Conservation (phyloP, 2,113 vertebrate genomes). For the Datnioides undecimradiatus region DNA sequence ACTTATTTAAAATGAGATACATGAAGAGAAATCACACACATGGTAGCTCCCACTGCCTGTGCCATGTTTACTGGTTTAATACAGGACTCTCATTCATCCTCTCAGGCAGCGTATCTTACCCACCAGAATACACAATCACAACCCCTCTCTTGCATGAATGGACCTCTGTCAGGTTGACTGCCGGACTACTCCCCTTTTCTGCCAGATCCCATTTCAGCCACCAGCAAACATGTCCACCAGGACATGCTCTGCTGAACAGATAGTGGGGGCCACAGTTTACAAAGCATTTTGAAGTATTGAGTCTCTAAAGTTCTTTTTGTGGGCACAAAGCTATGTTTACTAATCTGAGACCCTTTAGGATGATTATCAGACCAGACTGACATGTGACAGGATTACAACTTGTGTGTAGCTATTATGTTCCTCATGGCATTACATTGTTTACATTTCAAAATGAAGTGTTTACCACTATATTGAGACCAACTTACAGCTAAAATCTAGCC, state of each 20-base stretch:
- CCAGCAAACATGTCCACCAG: not conserved
- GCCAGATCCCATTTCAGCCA: slow-evolving; percentile 21
- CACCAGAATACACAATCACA: slow-evolving; percentile 71
- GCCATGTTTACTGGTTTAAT: slow-evolving; percentile 22
- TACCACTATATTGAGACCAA: not conserved
- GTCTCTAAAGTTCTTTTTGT: not conserved
- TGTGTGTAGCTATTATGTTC: not conserved
- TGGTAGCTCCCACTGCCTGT: not conserved
- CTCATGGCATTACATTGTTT: not conserved
- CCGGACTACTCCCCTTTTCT: slow-evolving; percentile 31
- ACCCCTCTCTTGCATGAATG: slow-evolving; percentile 69
- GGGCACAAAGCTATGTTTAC: not conserved
- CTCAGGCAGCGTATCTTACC: slow-evolving; percentile 29
- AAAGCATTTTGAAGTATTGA: not conserved
- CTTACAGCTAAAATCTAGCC: slow-evolving; percentile 9
- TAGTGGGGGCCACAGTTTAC: not conserved
- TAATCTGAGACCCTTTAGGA: not conserved
- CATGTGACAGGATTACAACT: not conserved
- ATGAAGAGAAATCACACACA: not conserved
- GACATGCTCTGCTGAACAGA: not conserved
- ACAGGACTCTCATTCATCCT: slow-evolving; percentile 69
- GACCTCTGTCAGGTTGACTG: slow-evolving; percentile 60
- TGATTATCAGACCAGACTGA: not conserved
- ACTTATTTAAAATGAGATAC: not conserved
- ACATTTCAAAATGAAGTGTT: not conserved